Evolutionary conservation across 2,888 invertebrate genomes (phyloP), one percentile per base, ranked within the genome.

Genomic region (Coecobrya sp.): DNA sequence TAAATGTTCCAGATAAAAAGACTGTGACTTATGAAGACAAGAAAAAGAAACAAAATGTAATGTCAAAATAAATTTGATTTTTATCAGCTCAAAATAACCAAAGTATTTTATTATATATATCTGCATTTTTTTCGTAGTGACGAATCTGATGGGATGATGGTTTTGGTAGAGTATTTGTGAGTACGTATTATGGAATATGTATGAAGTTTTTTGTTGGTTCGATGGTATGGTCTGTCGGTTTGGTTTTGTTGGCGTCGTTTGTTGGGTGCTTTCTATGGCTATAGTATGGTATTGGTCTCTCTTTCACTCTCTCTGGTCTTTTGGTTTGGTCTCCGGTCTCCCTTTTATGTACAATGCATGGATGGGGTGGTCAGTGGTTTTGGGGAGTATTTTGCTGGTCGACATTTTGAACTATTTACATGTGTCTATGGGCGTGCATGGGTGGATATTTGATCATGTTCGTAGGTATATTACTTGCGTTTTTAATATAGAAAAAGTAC

Each of bases 191-290:
- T 55, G 49, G 42, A 22, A 42, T 84, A 85, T 65, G 42, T 27
- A 81, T 55, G 11, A 27, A 68, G 25, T 76, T 87, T 86, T 89
- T 89, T 45, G 62, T 88, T 76, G 62, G 62, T 81, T 81, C 55
- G 11, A 81, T 81, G 59, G 79, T 81, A 27, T 59, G 81, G 81
- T 86, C 73, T n/a, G 59, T 45, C 55, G 68, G 81, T 89, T 70
- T 65, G 91, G 91, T 86, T 91, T 91, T 81, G 81, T 86, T 91
- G 91, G 86, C 86, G 91, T 91, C 86, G 68, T 91, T 86, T 90
- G 84, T 86, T 91, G 90, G 85, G 25, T 36, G 25, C 65, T 84
- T 68, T 73, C 30, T 84, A 25, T 65, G 65, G 7, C 0, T 84
- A 84, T 25, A 22, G 52, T 70, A 52, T 25, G 59, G n/a, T 82